These are phyloP conservation scores for Colletes latitarsis DNA, from an alignment of 1,140 invertebrate genomes.

Conservation along the genomic window DNA sequence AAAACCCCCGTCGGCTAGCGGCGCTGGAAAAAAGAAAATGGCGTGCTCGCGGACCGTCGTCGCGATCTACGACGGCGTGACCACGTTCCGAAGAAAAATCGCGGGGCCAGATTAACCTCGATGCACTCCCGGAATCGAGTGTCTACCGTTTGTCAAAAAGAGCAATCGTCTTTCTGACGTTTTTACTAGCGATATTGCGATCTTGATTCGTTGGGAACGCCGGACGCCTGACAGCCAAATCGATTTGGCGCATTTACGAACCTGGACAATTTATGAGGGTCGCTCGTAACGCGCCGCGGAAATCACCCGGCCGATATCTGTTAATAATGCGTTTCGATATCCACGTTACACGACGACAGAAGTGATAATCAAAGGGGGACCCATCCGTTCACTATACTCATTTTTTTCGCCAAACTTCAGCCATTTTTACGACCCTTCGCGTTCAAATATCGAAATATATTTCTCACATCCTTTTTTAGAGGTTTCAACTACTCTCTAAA, in stretches of 20 bases:
- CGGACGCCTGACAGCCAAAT: conserved; percentile 36
- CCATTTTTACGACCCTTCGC: too few species aligned
- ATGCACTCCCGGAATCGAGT: conserved; percentile 5
- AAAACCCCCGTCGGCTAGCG: neutral
- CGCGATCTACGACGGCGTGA: too few species aligned
- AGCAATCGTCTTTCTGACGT: conserved; percentile 28
- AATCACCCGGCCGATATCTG: conserved; percentile 36
- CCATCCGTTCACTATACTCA: neutral
- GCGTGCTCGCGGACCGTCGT: too few species aligned
- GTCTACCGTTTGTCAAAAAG: conserved; percentile 34
- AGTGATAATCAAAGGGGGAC: neutral
- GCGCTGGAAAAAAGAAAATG: neutral
- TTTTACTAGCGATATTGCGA: conserved; percentile 39
- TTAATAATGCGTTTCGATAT: conserved; percentile 56
- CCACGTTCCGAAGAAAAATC: conserved; percentile 1
- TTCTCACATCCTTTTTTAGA: too few species aligned
- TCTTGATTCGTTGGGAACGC: conserved; percentile 23
- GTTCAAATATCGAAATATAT: too few species aligned
- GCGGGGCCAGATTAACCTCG: conserved; percentile 14
- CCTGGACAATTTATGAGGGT: conserved; percentile 53
- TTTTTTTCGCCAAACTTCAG: neutral
- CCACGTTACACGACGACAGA: conserved; percentile 16
- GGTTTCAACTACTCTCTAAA: too few species aligned
- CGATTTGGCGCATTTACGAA: conserved; percentile 55
- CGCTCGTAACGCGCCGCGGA: conserved; percentile 30